Evolutionary conservation across 2,113 vertebrate genomes (phyloP).

Genomic region (Puntigrus tetrazona): DNA sequence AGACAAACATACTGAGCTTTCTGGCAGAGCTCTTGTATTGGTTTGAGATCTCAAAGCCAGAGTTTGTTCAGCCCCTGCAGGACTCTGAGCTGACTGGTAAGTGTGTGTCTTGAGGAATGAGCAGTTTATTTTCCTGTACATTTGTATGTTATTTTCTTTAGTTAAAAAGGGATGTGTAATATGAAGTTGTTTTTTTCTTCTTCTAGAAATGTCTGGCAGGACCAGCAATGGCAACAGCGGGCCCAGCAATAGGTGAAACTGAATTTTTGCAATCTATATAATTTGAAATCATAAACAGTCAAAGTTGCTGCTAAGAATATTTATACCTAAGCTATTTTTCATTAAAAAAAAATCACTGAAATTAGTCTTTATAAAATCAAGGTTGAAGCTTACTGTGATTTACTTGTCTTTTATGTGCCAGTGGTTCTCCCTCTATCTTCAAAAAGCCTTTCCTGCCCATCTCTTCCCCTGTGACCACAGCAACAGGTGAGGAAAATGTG

Average conservation of each 20-base stretch:
- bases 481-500: conserved; percentile 72
- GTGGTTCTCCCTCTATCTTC: conserved; percentile 84
- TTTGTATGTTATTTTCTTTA: not conserved
- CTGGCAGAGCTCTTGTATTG: conserved; percentile 85
- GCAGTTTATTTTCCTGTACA: not conserved
- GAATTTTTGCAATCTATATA: not conserved
- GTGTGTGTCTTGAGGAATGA: not conserved
- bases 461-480: conserved; percentile 74
- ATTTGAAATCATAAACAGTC: not conserved
- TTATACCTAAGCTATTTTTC: not conserved
- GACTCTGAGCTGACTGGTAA: conserved; percentile 74
- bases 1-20: conserved; percentile 85
- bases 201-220: conserved; percentile 69
- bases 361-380: not conserved
- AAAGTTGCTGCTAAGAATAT: not conserved
- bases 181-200: not conserved
- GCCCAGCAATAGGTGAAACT: conserved; percentile 69
- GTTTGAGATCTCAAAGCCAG: conserved; percentile 86
- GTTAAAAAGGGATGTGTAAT: not conserved
- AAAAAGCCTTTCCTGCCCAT: conserved; percentile 86
- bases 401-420: conserved; percentile 54
- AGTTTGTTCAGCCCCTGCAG: conserved; percentile 84
- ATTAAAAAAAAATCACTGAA: not conserved
- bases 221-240: conserved; percentile 61
- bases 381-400: not conserved